Conservation (phyloP, 2,113 vertebrate genomes). For the Picathartes gymnocephalus region DNA sequence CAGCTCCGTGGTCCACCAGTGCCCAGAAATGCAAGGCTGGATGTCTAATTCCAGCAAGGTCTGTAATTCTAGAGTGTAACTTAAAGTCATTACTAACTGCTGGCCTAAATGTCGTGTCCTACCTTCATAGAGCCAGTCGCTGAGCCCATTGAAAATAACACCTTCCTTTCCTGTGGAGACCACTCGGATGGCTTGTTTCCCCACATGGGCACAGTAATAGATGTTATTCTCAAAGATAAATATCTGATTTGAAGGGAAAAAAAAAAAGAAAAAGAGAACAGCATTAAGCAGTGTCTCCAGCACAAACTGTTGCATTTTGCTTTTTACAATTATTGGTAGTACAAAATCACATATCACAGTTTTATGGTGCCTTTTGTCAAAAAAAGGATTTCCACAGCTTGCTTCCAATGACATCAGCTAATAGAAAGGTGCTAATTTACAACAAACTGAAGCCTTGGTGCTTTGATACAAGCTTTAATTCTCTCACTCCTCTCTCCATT, state of each 20-base stretch:
- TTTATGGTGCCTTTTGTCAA: neutral
- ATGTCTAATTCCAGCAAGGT: neutral
- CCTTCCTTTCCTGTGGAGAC: conserved; percentile 94
- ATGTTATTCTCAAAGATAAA: conserved; percentile 99
- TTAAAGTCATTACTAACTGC: neutral
- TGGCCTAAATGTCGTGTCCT: conserved; percentile 4
- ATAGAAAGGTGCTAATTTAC: conserved; percentile 22
- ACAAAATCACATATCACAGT: neutral
- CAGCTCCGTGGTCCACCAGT: neutral
- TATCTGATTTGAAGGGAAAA: conserved; percentile 76
- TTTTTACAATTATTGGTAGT: neutral
- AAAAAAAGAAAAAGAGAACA: conserved; percentile 22
- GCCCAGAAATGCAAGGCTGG: neutral
- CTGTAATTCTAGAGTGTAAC: neutral
- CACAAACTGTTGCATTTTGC: neutral
- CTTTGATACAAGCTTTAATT: neutral
- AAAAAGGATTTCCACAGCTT: neutral
- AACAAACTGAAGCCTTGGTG: neutral
- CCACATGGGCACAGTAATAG: conserved; percentile 93
- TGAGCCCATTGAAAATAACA: conserved; percentile 94
- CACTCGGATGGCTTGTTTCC: conserved; percentile 93
- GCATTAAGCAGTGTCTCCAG: neutral
- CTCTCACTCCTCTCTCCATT: neutral
- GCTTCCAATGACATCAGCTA: neutral
- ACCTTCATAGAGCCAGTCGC: conserved; percentile 99